Conservation (phyloP, 2,113 vertebrate genomes). For the Spilogale gracilis region DNA sequence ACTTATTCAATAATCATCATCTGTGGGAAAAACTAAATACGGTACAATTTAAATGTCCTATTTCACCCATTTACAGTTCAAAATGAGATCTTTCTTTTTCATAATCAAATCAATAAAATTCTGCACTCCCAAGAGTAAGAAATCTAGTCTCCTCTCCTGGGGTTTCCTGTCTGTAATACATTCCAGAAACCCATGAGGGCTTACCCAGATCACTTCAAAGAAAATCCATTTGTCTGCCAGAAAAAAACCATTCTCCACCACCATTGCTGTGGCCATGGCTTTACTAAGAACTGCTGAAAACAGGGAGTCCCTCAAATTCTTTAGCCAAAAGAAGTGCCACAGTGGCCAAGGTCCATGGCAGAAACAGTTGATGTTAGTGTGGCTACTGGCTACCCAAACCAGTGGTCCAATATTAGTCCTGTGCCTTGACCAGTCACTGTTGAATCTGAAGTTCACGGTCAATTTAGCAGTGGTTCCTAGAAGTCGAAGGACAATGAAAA, state of each 20-base stretch:
- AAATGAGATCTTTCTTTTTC: conserved; percentile 21
- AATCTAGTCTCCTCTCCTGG: conserved; percentile 1
- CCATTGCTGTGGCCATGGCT: not conserved
- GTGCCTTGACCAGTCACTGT: not conserved
- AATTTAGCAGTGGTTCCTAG: not conserved
- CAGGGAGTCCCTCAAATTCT: not conserved
- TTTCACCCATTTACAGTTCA: not conserved
- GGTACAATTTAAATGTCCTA: conserved; percentile 8
- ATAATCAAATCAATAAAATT: conserved; percentile 50
- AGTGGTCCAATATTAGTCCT: not conserved
- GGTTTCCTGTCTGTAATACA: not conserved
- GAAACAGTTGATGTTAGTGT: not conserved
- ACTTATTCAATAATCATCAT: not conserved
- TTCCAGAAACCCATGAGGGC: not conserved
- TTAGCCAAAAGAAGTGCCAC: conserved; percentile 3
- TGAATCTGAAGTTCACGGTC: not conserved
- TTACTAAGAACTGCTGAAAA: conserved; percentile 3
- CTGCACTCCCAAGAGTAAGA: not conserved
- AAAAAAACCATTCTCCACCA: not conserved
- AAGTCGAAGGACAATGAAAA: not conserved
- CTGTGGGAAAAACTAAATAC: not conserved
- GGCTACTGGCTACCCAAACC: not conserved
- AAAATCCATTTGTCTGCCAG: not conserved
- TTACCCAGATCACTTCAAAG: conserved; percentile 36
- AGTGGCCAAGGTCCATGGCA: not conserved